Percentiles rank a stretch among this genome's conserved stretches.
These are phyloP conservation scores for Spongilla lacustris DNA, from an alignment of 37 sponge, comb jelly and placozoan genomes.

Conservation along the genomic window DNA sequence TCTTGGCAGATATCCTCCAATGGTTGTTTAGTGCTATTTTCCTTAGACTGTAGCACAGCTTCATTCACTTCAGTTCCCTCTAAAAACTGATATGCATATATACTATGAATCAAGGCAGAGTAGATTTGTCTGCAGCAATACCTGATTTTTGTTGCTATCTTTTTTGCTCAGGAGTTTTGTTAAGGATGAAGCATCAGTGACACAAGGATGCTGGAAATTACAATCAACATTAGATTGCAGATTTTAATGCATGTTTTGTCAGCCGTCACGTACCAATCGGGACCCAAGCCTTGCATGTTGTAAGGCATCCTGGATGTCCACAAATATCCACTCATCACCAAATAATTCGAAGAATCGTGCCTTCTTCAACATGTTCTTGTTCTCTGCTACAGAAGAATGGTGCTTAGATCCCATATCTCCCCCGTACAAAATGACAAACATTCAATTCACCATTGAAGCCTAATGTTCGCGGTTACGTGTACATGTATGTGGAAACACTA, in stretches of 20 bases:
- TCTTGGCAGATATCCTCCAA: background rate
- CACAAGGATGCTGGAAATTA: background rate
- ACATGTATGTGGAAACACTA: no score
- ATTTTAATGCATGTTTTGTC: background rate
- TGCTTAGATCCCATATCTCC: no score
- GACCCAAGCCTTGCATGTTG: constrained; percentile 40
- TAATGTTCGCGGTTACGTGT: no score
- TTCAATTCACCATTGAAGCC: background rate
- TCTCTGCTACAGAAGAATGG: constrained; percentile 52
- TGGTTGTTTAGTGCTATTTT: background rate
- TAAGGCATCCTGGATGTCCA: constrained; percentile 61
- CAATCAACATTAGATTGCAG: background rate
- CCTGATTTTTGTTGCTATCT: background rate
- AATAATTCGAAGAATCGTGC: constrained; percentile 63
- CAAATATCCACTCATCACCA: constrained; percentile 85
- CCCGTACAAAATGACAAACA: no score
- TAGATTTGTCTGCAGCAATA: background rate
- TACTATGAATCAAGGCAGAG: background rate
- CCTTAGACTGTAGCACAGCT: background rate
- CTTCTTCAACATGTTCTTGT: constrained; percentile 57
- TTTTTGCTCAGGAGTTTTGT: background rate
- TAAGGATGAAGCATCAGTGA: background rate
- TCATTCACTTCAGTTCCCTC: background rate
- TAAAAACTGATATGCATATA: background rate
- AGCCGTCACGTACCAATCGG: constrained; percentile 23